Percentiles rank a stretch among this genome's conserved stretches.
These are phyloP conservation scores for Pseudolaguvia tuberculata DNA, from an alignment of 2,113 vertebrate genomes.

Conservation along the genomic window DNA sequence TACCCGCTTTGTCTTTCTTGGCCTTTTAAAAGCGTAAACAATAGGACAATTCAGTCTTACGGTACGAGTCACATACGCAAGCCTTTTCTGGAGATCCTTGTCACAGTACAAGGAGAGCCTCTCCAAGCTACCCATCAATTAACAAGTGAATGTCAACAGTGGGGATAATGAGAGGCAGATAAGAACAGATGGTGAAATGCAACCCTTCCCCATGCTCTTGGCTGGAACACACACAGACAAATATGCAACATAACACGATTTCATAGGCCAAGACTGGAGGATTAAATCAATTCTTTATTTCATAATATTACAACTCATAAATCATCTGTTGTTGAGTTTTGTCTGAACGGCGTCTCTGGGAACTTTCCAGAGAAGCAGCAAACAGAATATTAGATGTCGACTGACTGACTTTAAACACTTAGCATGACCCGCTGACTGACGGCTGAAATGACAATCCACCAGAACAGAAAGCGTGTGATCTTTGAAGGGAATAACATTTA, in stretches of 20 bases:
- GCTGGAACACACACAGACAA: slow-evolving; percentile 13
- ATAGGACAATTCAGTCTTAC: slow-evolving; percentile 29
- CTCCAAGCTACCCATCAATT: slow-evolving; percentile 46
- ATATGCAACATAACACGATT: slow-evolving; percentile 27
- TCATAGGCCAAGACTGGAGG: slow-evolving; percentile 23
- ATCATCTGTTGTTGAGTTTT: slow-evolving; percentile 16
- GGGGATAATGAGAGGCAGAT: slow-evolving; percentile 48
- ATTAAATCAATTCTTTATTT: slow-evolving; percentile 12
- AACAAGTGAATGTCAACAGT: slow-evolving; percentile 50
- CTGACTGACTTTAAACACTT: not conserved
- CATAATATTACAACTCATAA: slow-evolving; percentile 20
- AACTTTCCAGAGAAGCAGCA: not conserved
- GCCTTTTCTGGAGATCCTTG: slow-evolving; percentile 12
- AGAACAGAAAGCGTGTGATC: not conserved
- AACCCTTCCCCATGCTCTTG: slow-evolving; percentile 41
- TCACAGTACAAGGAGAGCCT: slow-evolving; percentile 27
- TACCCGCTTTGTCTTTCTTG: slow-evolving; percentile 31
- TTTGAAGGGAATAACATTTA: not conserved
- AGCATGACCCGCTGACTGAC: not conserved
- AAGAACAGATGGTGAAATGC: slow-evolving; percentile 52
- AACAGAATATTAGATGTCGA: slow-evolving; percentile 6
- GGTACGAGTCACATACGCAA: not conserved
- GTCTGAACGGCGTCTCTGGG: not conserved
- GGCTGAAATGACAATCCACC: not conserved
- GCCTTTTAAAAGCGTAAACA: slow-evolving; percentile 37